Evolutionary conservation across 1,140 invertebrate genomes (phyloP), one percentile per base, ranked within the genome.

Genomic region (Euwallacea fornicatus): DNA sequence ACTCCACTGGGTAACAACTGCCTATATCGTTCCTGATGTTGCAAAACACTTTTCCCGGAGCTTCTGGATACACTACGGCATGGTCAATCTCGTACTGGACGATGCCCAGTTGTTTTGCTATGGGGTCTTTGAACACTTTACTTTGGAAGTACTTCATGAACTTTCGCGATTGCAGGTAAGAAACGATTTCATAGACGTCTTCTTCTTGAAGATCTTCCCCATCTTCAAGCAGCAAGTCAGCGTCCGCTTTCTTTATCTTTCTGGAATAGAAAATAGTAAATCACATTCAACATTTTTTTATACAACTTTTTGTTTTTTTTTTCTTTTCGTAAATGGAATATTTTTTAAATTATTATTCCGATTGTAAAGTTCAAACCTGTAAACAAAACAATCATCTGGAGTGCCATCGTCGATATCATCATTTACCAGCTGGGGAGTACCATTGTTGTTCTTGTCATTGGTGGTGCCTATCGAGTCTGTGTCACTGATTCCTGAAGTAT

Each of bases 81-180:
- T 67, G 10, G 6, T 60, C 55, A n/a, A 77, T 76, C 47, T 73
- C 67, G n/a, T 71, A 44, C 11, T 61, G 58, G 10, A 70, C 55
- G 13, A 78, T 72, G 13, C 74, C 74, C 8, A 77, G 46, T 9
- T 72, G 47, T 70, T 69, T 42, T 0, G 63, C 75, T 21, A 76
- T 56, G 7, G 46, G 58, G 42, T 74, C 73, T 16, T 74, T 73
- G 61, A 78, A 76, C 42, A 75, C 63, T 0, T 66, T 67, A 50
- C 71, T 75, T 50, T 71, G 73, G 54, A 77, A 76, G 62, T 76
- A 70, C 44, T 68, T 71, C 75, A 76, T 77, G 55, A 78, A 78
- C 10, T 63, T 73, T 46, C 50, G 73, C 2, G 77, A 76, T 21
- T 69, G 67, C 11, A 77, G 72, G 54, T 77, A 78, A 7, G 74